Evolutionary conservation across 2,888 invertebrate species (phyloP).

Genomic region (Ennomos fuscantarius): DNA sequence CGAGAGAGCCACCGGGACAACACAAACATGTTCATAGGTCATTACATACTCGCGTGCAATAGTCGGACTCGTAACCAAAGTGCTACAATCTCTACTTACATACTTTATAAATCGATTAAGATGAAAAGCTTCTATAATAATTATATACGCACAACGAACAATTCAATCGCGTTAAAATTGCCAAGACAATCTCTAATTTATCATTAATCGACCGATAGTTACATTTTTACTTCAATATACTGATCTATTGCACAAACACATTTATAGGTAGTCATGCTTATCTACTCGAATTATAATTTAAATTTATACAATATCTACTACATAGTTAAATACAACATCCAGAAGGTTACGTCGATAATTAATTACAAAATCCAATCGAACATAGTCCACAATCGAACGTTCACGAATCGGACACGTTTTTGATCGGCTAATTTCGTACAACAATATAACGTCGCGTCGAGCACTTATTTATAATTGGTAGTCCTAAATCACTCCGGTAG

Average conservation of each 20-base stretch:
- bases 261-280: conserved; percentile 69
- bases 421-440: conserved; percentile 71
- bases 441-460: conserved; percentile 70
- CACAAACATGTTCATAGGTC: conserved; percentile 50
- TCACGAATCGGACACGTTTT: conserved; percentile 65
- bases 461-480: conserved; percentile 73
- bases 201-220: conserved; percentile 58
- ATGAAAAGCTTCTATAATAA: conserved; percentile 77
- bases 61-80: conserved; percentile 70
- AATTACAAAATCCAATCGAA: conserved; percentile 80
- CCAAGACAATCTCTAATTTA: conserved; percentile 64
- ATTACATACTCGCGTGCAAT: conserved; percentile 65
- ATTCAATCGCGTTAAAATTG: conserved; percentile 65
- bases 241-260: conserved; percentile 82
- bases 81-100: conserved; percentile 76
- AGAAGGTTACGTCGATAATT: conserved; percentile 81
- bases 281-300: conserved; percentile 77
- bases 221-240: conserved; percentile 57
- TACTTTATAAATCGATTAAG: conserved; percentile 69
- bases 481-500: conserved; percentile 66
- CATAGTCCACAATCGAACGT: conserved; percentile 61
- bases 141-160: conserved; percentile 66
- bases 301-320: conserved; percentile 80
- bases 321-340: conserved; percentile 82
- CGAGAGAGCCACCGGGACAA: conserved; percentile 72